Evolutionary conservation across 2,888 invertebrate genomes (phyloP).

Genomic region (Ormyrus rosae): DNA sequence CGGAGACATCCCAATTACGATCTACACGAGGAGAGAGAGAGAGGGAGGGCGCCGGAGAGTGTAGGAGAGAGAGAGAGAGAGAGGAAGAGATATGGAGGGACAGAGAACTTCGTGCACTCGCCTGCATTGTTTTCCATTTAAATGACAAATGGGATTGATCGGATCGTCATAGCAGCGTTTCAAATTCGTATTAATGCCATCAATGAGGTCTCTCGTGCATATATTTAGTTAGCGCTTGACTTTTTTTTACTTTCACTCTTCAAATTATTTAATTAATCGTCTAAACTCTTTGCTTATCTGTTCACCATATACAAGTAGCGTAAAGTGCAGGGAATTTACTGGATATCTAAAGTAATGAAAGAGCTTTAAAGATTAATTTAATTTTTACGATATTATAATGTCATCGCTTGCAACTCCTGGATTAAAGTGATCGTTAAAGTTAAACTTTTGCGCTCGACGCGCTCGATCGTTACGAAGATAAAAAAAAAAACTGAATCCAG

Average conservation of each 20-base stretch:
- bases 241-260: too few species aligned
- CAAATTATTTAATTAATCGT: too few species aligned
- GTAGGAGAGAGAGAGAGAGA: neutral
- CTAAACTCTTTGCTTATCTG: too few species aligned
- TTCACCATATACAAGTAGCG: too few species aligned
- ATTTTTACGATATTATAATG: too few species aligned
- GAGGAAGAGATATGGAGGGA: neutral
- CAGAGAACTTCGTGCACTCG: neutral
- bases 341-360: too few species aligned
- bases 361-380: too few species aligned
- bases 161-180: slow-evolving; percentile 6
- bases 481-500: neutral
- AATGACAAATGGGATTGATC: slow-evolving; percentile 54
- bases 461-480: neutral
- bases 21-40: slow-evolving; percentile 17
- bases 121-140: slow-evolving; percentile 53
- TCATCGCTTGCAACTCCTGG: too few species aligned
- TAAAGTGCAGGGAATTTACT: too few species aligned
- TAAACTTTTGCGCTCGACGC: neutral
- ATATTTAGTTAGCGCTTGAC: too few species aligned
- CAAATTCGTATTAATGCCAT: neutral
- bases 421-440: too few species aligned
- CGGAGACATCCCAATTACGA: slow-evolving; percentile 56
- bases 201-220: too few species aligned
- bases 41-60: neutral